These are phyloP conservation scores for Drosophila nasuta DNA, from an alignment of 1,140 invertebrate species.

Conservation along the genomic window DNA sequence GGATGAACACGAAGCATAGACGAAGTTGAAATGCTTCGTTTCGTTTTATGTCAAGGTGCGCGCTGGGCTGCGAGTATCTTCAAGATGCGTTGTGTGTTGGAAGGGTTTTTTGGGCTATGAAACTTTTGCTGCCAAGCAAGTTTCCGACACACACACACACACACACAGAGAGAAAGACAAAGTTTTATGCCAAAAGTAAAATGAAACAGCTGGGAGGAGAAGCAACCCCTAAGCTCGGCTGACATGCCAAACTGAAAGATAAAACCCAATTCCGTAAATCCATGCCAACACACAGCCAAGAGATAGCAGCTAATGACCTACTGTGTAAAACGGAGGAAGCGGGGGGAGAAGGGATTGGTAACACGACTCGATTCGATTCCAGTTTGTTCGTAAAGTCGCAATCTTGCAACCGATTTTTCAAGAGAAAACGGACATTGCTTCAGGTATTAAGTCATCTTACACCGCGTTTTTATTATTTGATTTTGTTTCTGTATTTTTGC, in stretches of 20 bases:
- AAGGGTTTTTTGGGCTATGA: conserved; percentile 64
- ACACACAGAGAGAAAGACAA: conserved; percentile 16
- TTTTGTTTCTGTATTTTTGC: not conserved
- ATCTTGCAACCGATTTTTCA: conserved; percentile 40
- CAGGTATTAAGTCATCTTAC: conserved; percentile 71
- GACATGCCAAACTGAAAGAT: conserved; percentile 51
- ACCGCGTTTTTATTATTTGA: not conserved
- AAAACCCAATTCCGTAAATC: conserved; percentile 69
- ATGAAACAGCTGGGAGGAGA: conserved; percentile 48
- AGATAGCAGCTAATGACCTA: conserved; percentile 15
- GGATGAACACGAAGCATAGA: conserved; percentile 64
- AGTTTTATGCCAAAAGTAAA: conserved; percentile 49
- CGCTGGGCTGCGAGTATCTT: conserved; percentile 58
- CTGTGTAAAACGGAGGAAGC: not conserved
- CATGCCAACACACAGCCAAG: conserved; percentile 25
- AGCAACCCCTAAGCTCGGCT: conserved; percentile 63
- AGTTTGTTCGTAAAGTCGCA: conserved; percentile 4
- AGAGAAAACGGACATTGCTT: conserved; percentile 65
- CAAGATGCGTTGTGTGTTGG: conserved; percentile 61
- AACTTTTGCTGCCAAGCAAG: conserved; percentile 70
- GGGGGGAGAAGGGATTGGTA: not conserved
- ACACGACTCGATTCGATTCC: conserved; percentile 1
- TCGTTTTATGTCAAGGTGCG: conserved; percentile 74
- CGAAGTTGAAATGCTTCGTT: conserved; percentile 57
- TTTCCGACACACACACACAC: conserved; percentile 61